phyloP scores from a whole-genome alignment of 2,888 invertebrate species.

The Gymnosoma rotundatum region DNA sequence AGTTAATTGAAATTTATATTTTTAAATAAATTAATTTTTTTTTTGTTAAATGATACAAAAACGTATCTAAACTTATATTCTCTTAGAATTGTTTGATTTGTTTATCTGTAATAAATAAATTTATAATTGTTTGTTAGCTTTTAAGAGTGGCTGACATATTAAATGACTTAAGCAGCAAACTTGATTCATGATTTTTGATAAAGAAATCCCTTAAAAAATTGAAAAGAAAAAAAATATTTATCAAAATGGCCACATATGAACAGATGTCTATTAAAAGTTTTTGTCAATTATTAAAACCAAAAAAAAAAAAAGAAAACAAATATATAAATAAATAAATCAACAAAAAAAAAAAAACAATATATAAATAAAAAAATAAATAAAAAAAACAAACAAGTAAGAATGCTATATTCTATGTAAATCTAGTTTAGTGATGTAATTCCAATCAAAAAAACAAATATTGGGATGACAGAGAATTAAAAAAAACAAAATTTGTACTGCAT shows the following conservation, averaged over 20 bases:
- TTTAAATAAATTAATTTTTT: not conserved
- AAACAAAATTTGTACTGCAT: too few relatives aligned
- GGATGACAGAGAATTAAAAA: too few relatives aligned
- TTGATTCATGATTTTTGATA: conserved; percentile 36
- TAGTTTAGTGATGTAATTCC: too few relatives aligned
- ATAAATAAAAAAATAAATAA: too few relatives aligned
- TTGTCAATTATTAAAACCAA: not conserved
- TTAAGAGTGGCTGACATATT: conserved; percentile 2
- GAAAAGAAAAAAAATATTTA: not conserved
- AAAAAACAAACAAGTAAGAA: too few relatives aligned
- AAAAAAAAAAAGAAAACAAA: too few relatives aligned
- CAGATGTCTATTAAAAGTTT: not conserved
- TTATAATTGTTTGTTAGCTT: conserved; percentile 10
- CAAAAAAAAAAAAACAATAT: too few relatives aligned
- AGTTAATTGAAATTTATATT: conserved; percentile 42
- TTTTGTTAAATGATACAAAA: not conserved
- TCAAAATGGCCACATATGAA: not conserved
- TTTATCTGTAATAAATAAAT: not conserved
- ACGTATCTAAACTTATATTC: too few relatives aligned
- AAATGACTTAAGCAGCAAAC: conserved; percentile 40
- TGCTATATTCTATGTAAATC: too few relatives aligned
- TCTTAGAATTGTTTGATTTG: too few relatives aligned
- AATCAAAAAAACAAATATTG: too few relatives aligned
- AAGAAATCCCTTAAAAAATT: not conserved
- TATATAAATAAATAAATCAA: too few relatives aligned